Evolutionary conservation across 2,797 vertebrate genomes (phyloP), one percentile per base, ranked within the genome.

Genomic region (Kryptolebias ocellatus): DNA sequence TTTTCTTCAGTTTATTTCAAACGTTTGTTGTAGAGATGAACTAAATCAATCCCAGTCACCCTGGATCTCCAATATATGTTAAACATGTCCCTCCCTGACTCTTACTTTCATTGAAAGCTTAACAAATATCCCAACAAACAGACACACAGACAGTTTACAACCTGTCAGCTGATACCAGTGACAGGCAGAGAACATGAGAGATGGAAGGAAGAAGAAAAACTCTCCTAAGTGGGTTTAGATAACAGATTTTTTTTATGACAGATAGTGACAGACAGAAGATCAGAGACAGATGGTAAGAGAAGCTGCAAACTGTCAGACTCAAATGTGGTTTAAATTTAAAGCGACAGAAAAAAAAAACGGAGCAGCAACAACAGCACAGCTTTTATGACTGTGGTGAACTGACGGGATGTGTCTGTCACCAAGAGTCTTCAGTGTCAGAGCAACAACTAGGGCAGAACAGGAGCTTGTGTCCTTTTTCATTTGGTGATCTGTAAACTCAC

Each of bases 71-170:
- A 53, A 16, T 49, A 54, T 20, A 2, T 78, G 45, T 59, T 46
- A 24, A 45, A 31, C 44, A 69, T 69, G 16, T 47, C 34, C 10
- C 18, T 27, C 7, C 44, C 9, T 50, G 15, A 24, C 15, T 31
- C 28, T 56, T 58, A 28, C 52, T 27, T 28, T 57, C 18, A 3
- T 34, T 58, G 47, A 20, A n/a, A 78, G 60, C 56, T 4, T 46
- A n/a, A 42, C 20, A 61, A 76, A 65, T 56, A 2, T 52, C 53
- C 20, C 31, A 27, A 49, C 70, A 42, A 37, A 80, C 44, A 60
- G 61, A 44, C 68, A 53, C 55, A 55, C 47, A 79, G 83, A 83
- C 71, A 57, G 59, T 59, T 64, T 49, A 79, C 84, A 77, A 42
- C 58, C 64, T 80, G 64, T 80, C 59, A 65, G 34, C 53, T 83